Percentiles rank a stretch among this genome's conserved stretches.
Conservation (phyloP, 2,113 vertebrate genomes). For the Thymallus thymallus region DNA sequence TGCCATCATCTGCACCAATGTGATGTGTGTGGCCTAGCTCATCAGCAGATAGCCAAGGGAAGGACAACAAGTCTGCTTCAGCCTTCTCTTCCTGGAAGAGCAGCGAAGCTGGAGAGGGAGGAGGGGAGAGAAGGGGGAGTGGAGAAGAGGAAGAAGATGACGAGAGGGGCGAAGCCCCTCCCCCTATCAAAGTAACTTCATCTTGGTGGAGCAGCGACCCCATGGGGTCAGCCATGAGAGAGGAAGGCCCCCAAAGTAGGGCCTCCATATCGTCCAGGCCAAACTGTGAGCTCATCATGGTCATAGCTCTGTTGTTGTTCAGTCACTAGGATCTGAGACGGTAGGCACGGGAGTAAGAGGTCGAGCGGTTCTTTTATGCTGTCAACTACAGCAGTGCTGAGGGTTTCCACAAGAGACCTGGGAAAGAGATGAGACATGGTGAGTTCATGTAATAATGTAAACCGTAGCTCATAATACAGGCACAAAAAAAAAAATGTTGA, state of each 20-base stretch:
- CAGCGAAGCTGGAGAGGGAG: constrained; percentile 42
- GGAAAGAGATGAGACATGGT: neutral
- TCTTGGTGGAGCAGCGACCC: constrained; percentile 70
- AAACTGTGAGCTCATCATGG: constrained; percentile 89
- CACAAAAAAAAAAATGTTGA: neutral
- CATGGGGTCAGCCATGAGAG: constrained; percentile 88
- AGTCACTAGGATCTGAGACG: constrained; percentile 55
- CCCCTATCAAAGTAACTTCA: constrained; percentile 65
- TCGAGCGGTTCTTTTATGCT: constrained; percentile 70
- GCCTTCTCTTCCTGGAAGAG: constrained; percentile 60
- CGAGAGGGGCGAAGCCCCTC: constrained; percentile 62
- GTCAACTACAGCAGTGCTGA: constrained; percentile 89
- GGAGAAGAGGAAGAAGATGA: constrained; percentile 58
- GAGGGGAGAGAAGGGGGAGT: constrained; percentile 62
- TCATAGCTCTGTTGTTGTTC: constrained; percentile 80
- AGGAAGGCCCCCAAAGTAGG: constrained; percentile 85
- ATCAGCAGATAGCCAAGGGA: constrained; percentile 80
- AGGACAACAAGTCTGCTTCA: constrained; percentile 61
- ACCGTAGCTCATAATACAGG: neutral
- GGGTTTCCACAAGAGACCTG: constrained; percentile 84
- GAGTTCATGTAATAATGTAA: too few relatives aligned
- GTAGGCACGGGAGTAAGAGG: constrained; percentile 58
- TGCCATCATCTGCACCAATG: constrained; percentile 66
- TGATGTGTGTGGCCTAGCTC: constrained; percentile 70
- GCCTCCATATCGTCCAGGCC: constrained; percentile 84